phyloP scores from a whole-genome alignment of 2,797 vertebrate species.

The Enteromius viviparus region DNA sequence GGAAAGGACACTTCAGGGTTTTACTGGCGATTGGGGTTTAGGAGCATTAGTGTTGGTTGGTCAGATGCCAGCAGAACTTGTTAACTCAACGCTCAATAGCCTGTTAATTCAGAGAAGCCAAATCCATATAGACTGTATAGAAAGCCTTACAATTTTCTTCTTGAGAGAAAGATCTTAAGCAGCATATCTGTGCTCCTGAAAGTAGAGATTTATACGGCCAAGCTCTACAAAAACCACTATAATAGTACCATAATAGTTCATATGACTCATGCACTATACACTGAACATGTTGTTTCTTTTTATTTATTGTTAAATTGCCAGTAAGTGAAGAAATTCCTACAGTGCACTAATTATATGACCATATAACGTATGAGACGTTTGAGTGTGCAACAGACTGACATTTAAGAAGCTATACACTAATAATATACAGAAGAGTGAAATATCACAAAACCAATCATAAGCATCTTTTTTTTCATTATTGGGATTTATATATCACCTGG shows the following conservation, averaged over 20 bases:
- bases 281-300: neutral
- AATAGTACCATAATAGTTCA: neutral
- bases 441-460: neutral
- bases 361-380: neutral
- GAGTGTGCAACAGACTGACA: neutral
- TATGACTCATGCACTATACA: neutral
- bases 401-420: neutral
- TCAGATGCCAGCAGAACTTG: constrained; percentile 44
- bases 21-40: constrained; percentile 69
- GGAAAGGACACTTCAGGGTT: constrained; percentile 77
- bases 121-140: neutral
- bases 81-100: neutral
- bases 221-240: neutral
- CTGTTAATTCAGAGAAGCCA: neutral
- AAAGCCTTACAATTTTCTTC: neutral
- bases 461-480: too few species aligned
- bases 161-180: neutral
- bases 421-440: neutral
- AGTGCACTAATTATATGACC: neutral
- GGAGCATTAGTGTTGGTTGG: constrained; percentile 72
- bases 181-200: neutral
- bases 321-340: neutral
- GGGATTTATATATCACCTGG: too few species aligned
- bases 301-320: neutral
- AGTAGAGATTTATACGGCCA: neutral